A percentile compares a stretch with the other conserved stretches of the same genome.
Conservation (phyloP, 1,140 invertebrate genomes). For the Teleopsis dalmanni region DNA sequence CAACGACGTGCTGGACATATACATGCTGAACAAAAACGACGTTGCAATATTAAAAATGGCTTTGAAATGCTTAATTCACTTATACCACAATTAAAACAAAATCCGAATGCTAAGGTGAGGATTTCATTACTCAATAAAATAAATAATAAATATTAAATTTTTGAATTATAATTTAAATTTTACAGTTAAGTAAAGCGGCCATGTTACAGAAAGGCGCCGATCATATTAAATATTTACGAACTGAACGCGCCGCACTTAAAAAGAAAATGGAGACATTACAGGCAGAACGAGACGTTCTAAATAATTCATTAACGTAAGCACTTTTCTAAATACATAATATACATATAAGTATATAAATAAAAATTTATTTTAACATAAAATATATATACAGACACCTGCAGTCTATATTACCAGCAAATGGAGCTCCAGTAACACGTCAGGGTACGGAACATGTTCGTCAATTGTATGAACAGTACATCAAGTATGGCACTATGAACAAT, state of each 20-base stretch:
- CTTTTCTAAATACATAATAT: neutral
- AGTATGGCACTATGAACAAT: constrained; percentile 75
- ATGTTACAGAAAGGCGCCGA: constrained; percentile 96
- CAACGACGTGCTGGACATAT: constrained; percentile 78
- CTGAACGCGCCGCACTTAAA: constrained; percentile 77
- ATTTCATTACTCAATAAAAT: constrained; percentile 2
- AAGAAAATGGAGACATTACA: constrained; percentile 82
- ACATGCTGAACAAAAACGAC: constrained; percentile 94
- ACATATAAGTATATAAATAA: neutral
- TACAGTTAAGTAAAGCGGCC: constrained; percentile 82
- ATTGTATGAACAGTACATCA: constrained; percentile 90
- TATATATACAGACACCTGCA: constrained; percentile 78
- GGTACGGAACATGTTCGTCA: constrained; percentile 87
- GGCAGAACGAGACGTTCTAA: constrained; percentile 83
- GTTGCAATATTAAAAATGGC: constrained; percentile 95
- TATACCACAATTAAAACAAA: constrained; percentile 86
- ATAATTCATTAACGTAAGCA: constrained; percentile 69
- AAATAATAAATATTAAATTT: neutral
- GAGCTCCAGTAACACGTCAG: constrained; percentile 83
- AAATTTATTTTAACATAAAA: neutral
- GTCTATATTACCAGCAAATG: constrained; percentile 88
- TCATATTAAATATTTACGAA: constrained; percentile 83
- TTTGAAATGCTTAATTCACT: constrained; percentile 90
- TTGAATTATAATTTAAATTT: neutral
- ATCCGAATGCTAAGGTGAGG: constrained; percentile 80